These are phyloP conservation scores for Gulo gulo DNA, from an alignment of 2,113 vertebrate genomes.

Conservation along the genomic window DNA sequence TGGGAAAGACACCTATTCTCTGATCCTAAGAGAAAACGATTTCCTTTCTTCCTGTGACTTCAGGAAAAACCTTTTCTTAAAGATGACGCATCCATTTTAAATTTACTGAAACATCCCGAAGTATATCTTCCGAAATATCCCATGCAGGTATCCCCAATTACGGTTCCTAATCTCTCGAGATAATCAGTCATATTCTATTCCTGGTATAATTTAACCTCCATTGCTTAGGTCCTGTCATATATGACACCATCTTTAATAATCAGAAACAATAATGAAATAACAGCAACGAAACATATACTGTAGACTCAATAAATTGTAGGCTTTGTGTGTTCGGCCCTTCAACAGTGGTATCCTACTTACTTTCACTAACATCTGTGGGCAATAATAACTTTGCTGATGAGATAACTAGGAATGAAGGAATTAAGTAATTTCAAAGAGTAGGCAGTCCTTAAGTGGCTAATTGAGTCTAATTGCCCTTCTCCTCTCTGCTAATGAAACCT, in stretches of 20 bases:
- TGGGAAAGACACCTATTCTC: not conserved
- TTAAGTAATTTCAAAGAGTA: constrained; percentile 32
- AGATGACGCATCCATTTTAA: not conserved
- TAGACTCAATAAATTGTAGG: not conserved
- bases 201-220: not conserved
- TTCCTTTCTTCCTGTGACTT: not conserved
- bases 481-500: not conserved
- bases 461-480: constrained; percentile 40
- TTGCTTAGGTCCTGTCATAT: not conserved
- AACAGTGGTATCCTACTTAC: not conserved
- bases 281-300: not conserved
- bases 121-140: not conserved
- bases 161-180: not conserved
- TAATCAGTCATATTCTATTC: not conserved
- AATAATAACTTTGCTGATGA: not conserved
- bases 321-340: not conserved
- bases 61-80: not conserved
- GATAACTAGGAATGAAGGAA: not conserved
- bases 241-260: not conserved
- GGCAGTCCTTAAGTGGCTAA: not conserved
- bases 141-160: not conserved
- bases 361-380: not conserved
- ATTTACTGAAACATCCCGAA: not conserved
- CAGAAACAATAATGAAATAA: not conserved
- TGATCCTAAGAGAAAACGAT: not conserved